Conservation (phyloP, 2,888 invertebrate genomes). For the Dorcus hopei region DNA sequence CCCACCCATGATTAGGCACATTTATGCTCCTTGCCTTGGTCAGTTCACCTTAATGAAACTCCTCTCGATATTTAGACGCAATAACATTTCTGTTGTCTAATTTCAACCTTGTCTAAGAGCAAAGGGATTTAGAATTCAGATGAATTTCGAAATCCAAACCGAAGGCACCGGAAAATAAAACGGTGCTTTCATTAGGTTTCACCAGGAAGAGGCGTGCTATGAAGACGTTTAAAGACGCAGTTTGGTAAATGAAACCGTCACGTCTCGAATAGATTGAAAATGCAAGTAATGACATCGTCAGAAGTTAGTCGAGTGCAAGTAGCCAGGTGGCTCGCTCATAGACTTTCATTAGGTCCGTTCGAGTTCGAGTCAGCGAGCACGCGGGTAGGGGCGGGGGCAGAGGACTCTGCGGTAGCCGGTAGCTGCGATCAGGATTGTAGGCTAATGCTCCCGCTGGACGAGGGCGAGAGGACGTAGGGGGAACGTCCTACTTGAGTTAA, state of each 20-base stretch:
- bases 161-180: slow-evolving; percentile 8
- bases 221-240: slow-evolving; percentile 9
- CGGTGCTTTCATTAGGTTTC: slow-evolving; percentile 20
- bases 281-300: slow-evolving; percentile 28
- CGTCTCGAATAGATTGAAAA: slow-evolving; percentile 28
- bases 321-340: slow-evolving; percentile 32
- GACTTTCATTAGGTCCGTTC: slow-evolving; percentile 27
- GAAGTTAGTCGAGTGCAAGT: slow-evolving; percentile 25
- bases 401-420: slow-evolving; percentile 30
- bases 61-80: background rate
- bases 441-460: slow-evolving; percentile 39
- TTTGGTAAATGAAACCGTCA: slow-evolving; percentile 23
- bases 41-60: slow-evolving; percentile 3
- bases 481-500: slow-evolving; percentile 19
- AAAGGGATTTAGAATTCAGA: too few relatives aligned
- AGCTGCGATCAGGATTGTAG: slow-evolving; percentile 36
- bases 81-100: background rate
- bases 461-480: slow-evolving; percentile 26
- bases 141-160: slow-evolving; percentile 1
- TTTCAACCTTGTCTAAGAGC: too few relatives aligned
- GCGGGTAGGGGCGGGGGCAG: slow-evolving; percentile 8
- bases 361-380: slow-evolving; percentile 17
- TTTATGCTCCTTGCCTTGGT: slow-evolving; percentile 10
- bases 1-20: slow-evolving; percentile 11
- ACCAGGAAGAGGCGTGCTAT: slow-evolving; percentile 25